Evolutionary conservation across 1,140 invertebrate genomes (phyloP), one percentile per base, ranked within the genome.

Genomic region (Caenorhabditis remanei): DNA sequence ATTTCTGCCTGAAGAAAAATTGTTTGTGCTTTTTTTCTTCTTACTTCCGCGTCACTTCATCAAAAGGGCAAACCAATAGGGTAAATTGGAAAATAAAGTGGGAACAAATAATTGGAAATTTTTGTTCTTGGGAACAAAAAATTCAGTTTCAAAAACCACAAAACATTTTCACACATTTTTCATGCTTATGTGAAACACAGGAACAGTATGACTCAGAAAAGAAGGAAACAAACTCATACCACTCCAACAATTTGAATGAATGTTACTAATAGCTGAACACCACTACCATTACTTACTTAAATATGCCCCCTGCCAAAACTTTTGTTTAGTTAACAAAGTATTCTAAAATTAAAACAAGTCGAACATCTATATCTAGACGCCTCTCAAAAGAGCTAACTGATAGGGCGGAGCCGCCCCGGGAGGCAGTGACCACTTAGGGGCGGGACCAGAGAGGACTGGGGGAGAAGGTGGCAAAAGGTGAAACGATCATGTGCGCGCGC

Each of bases 311-410:
- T 0, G 21, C 1, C 7, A 14, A 32, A 40, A 67, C 24, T 9
- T 8, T 11, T 67, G 63, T 67, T 67, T 67, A 21, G 3, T 67
- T 19, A 67, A 67, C 63, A 41, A 67, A 67, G 63, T 67, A 40
- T 58, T 79, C 71, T 79, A 79, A 79, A 79, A 50, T 79, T 79
- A 79, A 79, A 48, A 79, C 71, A 79, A 79, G 43, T 79, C 43
- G 71, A 50, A 50, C 19, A 48, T 79, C 71, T 79, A 79, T 9
- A 79, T 50, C 71, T n/a, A 79, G 40, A 21, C 56, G 16, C 16
- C 56, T 24, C 24, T 65, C 43, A 7, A 40, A 46, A 21, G 71
- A 79, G 71, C 71, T 79, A 50, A 50, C n/a, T 79, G 71, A 79
- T 79, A 79, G 71, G 56, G 71, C 71, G 71, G 71, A 79, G 71